Percentiles rank a stretch among this genome's conserved stretches.
phyloP scores from a whole-genome alignment of 2,113 vertebrate genomes.

The Drymodes brunneopygia region DNA sequence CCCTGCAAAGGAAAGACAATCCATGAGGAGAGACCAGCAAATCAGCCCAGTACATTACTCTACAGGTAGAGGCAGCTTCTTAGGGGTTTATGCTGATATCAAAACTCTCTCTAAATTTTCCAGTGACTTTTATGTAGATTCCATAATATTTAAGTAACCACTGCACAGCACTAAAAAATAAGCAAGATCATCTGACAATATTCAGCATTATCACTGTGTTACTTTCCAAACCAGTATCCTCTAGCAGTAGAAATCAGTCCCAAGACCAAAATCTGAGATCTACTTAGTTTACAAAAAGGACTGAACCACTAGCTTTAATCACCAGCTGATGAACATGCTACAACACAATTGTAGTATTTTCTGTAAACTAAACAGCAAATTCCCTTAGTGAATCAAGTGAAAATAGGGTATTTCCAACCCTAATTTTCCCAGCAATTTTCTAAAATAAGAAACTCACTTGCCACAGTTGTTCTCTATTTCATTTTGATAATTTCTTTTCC shows the following conservation, averaged over 20 bases:
- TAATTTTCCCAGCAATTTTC: not conserved
- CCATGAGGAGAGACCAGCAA: not conserved
- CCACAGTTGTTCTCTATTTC: not conserved
- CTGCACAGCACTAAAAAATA: not conserved
- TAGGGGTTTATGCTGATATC: not conserved
- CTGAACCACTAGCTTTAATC: not conserved
- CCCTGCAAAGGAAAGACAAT: conserved; percentile 74
- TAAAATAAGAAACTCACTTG: not conserved
- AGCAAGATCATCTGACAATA: not conserved
- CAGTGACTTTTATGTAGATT: not conserved
- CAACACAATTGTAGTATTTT: not conserved
- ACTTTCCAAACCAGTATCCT: not conserved
- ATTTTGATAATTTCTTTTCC: not conserved
- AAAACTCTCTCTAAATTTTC: not conserved
- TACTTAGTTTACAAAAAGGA: not conserved
- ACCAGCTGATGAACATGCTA: not conserved
- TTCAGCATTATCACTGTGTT: not conserved
- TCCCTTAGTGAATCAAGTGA: not conserved
- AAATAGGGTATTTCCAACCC: not conserved
- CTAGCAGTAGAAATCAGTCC: not conserved
- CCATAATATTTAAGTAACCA: not conserved
- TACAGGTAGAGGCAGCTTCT: not conserved
- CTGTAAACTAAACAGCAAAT: not conserved
- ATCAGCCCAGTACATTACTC: not conserved
- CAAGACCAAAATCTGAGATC: not conserved